Evolutionary conservation across 2,113 vertebrate species (phyloP), one percentile per base, ranked within the genome.

Genomic region (Nematolebias whitei): DNA sequence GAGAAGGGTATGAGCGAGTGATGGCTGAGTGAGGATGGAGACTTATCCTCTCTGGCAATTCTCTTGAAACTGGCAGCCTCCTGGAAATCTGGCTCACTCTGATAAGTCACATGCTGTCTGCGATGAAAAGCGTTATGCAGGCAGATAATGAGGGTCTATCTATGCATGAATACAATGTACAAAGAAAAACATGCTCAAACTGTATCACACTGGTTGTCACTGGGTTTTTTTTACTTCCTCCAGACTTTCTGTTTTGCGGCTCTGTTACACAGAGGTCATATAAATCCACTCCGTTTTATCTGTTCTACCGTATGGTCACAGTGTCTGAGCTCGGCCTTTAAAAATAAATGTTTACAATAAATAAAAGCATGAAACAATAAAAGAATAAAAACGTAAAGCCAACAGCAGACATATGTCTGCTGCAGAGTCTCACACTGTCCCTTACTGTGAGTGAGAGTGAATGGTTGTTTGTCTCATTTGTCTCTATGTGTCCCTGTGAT

Each of bases 101-200:
- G 83, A 85, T 90, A 92, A 91, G 82, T 90, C 60, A 14, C 78
- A 87, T 75, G 78, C 66, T 70, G 67, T 56, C 79, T 85, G 74
- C 59, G 68, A 64, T 52, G 74, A 78, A 76, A 85, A 58, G 81
- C 64, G 58, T 52, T 79, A 82, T 69, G 57, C 58, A 59, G 18
- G 43, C 57, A 60, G 80, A 82, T 62, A 75, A 87, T 68, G 64
- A 72, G 61, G 62, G 67, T 57, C 68, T 83, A 78, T 88, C 70
- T 76, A 76, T 78, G 81, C 81, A 60, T 56, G 39, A 71, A 51
- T 68, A 47, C 70, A 61, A 54, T 12, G 18, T 23, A 35, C 23
- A 54, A 32, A 44, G 54, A 45, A 63, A 52, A 73, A 62, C 45
- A 43, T 15, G 18, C 54, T 43, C 22, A 45, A 29, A n/a, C 32